Evolutionary conservation across 2,113 vertebrate genomes (phyloP).

Genomic region (Notechis scutatus): DNA sequence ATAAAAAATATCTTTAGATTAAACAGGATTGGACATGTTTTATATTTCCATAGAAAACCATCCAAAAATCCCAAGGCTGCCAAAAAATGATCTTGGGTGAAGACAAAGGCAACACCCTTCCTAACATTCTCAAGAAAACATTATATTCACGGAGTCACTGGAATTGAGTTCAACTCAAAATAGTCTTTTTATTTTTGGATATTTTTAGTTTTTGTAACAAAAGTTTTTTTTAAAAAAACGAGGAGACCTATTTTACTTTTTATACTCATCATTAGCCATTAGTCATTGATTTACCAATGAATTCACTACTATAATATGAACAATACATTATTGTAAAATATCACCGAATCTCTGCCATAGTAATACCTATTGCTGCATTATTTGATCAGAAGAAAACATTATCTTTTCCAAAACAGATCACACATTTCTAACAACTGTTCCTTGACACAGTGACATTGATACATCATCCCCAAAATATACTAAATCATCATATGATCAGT

Average conservation of each 20-base stretch:
- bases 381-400: neutral
- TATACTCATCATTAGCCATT: neutral
- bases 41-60: no score
- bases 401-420: neutral
- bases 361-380: neutral
- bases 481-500: no score
- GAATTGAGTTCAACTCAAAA: neutral
- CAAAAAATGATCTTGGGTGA: no score
- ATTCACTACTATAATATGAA: neutral
- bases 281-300: neutral
- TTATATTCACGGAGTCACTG: neutral
- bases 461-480: neutral
- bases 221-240: neutral
- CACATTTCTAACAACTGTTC: neutral
- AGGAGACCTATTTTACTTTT: neutral
- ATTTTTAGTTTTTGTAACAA: neutral
- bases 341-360: neutral
- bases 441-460: neutral
- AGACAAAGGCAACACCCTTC: no score
- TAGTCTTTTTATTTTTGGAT: neutral
- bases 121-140: no score
- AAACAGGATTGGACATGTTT: no score
- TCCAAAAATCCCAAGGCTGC: no score
- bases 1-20: conserved; percentile 51
- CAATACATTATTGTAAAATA: neutral